Base-by-base conservation (phyloP, 2,113 vertebrate species). In the Regulus satrapa region DNA sequence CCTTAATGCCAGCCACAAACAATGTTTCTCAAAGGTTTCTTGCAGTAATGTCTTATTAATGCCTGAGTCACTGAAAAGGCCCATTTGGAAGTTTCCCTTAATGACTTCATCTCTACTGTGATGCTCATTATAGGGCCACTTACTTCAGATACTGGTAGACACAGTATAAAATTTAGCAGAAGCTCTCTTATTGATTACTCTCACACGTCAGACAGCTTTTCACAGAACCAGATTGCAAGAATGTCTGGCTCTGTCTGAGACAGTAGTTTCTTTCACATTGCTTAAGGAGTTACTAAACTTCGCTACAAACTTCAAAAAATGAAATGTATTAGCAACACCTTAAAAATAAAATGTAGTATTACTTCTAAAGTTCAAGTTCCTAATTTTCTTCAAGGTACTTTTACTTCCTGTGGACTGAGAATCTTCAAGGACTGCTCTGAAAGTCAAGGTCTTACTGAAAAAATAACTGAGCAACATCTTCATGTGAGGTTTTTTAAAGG, bases 21-120 rank as follows among this genome's bases (percentile, higher is more conserved):
- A 94, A 56, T 11, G 48, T 54, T 88, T 89, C 94, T 88, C 63
- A 91, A 93, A 95, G 93, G 83, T 94, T 97, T 95, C 94, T 89
- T 95, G 95, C 76, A 97, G 88, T 61, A 83, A 94, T 90, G 96
- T 46, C 91, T 97, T 83, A 81, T 94, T 94, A 97, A 96, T 78
- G 94, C 79, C 94, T 63, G 87, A 95, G 88, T 89, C 83, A 88
- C 76, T 77, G 85, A 88, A 88, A 90, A 95, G 79, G 62, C 83
- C 94, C 4, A 3, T 64, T 87, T 69, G 72, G 80, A 97, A 94
- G 82, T 67, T 69, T 83, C 95, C 96, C 84, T 97, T 97, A 98
- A 98, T 98, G 97, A 97, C 82, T 34, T 89, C 29, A 73, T 79
- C 73, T 97, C 92, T 96, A 85, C 91, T 96, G 97, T 96, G 87